Conservation (phyloP, 2,113 vertebrate genomes). For the Calypte anna region DNA sequence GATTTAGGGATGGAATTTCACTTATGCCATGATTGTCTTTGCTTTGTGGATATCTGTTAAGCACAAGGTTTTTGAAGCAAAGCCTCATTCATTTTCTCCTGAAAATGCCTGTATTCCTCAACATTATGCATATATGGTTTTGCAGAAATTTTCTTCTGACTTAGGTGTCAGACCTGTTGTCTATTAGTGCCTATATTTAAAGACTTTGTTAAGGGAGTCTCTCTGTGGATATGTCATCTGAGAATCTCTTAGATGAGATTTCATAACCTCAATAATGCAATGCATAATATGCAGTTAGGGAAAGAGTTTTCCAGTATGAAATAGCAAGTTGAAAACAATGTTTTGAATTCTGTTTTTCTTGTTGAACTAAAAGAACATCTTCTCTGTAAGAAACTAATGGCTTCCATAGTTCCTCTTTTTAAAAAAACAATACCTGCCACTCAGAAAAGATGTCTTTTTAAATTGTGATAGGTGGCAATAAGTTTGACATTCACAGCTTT, state of each 20-base stretch:
- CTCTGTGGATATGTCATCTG: not conserved
- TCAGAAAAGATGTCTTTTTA: not conserved
- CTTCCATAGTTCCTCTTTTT: not conserved
- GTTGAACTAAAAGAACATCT: not conserved
- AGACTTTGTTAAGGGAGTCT: not conserved
- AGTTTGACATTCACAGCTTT: not conserved
- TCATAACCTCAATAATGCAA: not conserved
- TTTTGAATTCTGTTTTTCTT: not conserved
- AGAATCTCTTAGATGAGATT: not conserved
- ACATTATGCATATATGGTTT: not conserved
- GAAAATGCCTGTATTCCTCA: not conserved
- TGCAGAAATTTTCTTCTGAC: not conserved
- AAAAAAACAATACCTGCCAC: not conserved
- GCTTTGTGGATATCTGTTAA: not conserved
- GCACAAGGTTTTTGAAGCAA: not conserved
- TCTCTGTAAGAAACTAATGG: not conserved
- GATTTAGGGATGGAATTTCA: conserved; percentile 32
- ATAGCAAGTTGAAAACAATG: not conserved
- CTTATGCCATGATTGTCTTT: not conserved
- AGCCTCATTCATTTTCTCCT: not conserved
- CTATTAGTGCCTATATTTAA: not conserved
- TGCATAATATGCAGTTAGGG: not conserved
- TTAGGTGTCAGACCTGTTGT: not conserved
- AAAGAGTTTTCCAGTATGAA: not conserved
- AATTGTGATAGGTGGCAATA: not conserved